A percentile compares a stretch with the other conserved stretches of the same genome.
Evolutionary conservation across 2,888 invertebrate species (phyloP).

Genomic region (Salticus scenicus): DNA sequence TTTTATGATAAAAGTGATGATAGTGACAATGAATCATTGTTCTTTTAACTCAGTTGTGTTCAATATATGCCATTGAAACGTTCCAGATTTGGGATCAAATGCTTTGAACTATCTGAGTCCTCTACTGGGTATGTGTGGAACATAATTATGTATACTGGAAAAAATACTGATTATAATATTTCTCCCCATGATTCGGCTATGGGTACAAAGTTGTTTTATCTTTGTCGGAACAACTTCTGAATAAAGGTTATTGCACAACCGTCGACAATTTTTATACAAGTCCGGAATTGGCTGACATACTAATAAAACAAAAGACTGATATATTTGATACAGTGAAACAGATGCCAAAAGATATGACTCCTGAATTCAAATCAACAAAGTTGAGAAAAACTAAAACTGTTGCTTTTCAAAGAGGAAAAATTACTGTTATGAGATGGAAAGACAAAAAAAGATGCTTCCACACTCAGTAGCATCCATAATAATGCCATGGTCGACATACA

Average conservation of each 20-base stretch:
- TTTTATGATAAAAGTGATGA: too few species aligned
- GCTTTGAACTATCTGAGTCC: conserved; percentile 1
- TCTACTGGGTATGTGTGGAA: conserved; percentile 7
- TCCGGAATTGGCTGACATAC: background rate
- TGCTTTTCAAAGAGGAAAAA: background rate
- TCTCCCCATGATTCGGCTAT: background rate
- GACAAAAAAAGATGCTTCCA: background rate
- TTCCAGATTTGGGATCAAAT: conserved; percentile 2
- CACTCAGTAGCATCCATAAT: background rate
- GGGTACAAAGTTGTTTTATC: background rate
- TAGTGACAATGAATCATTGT: too few species aligned
- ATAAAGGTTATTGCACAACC: background rate
- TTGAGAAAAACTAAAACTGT: background rate
- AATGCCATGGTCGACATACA: background rate
- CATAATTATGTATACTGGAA: background rate
- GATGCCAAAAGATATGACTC: background rate
- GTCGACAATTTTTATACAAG: background rate
- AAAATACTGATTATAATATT: background rate
- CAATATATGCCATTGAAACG: background rate
- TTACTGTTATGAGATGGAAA: background rate
- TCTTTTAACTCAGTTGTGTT: background rate
- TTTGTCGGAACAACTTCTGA: background rate
- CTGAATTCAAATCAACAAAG: background rate
- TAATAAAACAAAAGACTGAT: background rate
- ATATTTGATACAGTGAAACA: background rate